Conservation (phyloP, 2,888 invertebrate genomes). For the Anorthoa munda region DNA sequence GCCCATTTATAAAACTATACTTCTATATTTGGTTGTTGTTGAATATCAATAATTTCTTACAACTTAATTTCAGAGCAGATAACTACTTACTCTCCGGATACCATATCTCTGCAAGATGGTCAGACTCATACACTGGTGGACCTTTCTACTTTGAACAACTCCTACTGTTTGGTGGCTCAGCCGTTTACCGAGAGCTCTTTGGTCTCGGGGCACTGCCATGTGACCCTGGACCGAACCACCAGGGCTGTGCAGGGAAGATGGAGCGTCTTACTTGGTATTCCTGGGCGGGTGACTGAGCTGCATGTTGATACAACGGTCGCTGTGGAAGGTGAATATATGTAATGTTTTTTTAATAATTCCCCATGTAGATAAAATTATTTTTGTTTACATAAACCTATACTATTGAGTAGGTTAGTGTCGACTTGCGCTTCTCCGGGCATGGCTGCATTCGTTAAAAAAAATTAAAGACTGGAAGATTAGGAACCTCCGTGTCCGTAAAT, state of each 20-base stretch:
- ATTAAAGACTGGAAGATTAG: not conserved
- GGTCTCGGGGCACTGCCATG: conserved; percentile 83
- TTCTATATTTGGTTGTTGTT: not conserved
- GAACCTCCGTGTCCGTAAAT: no score
- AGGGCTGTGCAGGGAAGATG: conserved; percentile 87
- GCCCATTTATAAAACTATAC: not conserved
- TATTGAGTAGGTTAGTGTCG: not conserved
- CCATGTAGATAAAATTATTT: not conserved
- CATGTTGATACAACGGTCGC: conserved; percentile 78
- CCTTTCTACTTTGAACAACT: conserved; percentile 76
- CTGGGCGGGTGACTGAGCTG: conserved; percentile 84
- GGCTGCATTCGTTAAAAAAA: not conserved
- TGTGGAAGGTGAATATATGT: conserved; percentile 78
- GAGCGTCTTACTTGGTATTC: conserved; percentile 84
- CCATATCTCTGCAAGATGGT: conserved; percentile 81
- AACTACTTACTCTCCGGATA: conserved; percentile 67
- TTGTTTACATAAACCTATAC: not conserved
- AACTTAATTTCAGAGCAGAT: conserved; percentile 59
- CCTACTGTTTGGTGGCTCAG: conserved; percentile 84
- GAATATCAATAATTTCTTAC: not conserved
- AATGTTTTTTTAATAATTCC: not conserved
- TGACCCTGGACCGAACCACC: conserved; percentile 81
- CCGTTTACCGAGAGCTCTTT: conserved; percentile 84
- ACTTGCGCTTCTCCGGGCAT: no score
- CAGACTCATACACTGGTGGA: conserved; percentile 72